Percentiles rank a stretch among this genome's conserved stretches.
phyloP scores from a whole-genome alignment of 1,140 invertebrate species.

The Venustaconcha ellipsiformis region DNA sequence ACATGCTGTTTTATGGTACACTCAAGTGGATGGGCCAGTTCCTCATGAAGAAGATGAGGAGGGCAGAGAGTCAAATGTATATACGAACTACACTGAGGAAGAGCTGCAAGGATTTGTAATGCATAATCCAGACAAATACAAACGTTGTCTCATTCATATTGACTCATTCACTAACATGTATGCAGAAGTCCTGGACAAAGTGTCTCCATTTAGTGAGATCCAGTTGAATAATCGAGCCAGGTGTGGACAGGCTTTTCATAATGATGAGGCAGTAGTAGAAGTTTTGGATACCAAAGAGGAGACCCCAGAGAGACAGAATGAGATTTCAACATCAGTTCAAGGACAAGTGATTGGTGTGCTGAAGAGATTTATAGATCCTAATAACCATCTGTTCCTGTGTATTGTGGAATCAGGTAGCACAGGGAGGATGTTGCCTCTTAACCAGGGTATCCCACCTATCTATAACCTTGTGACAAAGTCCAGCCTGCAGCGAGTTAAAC shows the following conservation, averaged over 20 bases:
- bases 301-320: conserved; percentile 8
- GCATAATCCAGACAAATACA: conserved; percentile 25
- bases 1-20: conserved; percentile 25
- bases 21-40: not conserved
- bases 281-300: conserved; percentile 28
- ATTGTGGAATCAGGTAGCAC: conserved; percentile 43
- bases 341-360: conserved; percentile 61
- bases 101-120: conserved; percentile 14
- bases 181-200: conserved; percentile 29
- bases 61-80: not conserved
- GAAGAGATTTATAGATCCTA: conserved; percentile 44
- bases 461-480: conserved; percentile 43
- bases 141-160: conserved; percentile 24
- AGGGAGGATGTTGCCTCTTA: conserved; percentile 62
- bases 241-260: conserved; percentile 56
- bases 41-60: not conserved
- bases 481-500: conserved; percentile 34
- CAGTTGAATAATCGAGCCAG: conserved; percentile 42
- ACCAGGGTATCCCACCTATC: conserved; percentile 50
- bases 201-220: conserved; percentile 31
- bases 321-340: conserved; percentile 1
- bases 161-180: conserved; percentile 15
- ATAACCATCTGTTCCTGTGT: conserved; percentile 57
- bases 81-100: not conserved
- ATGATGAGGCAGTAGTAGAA: conserved; percentile 60